Percentiles rank a stretch among this genome's conserved stretches.
Conservation (phyloP, 2,888 invertebrate genomes). For the Shargacucullia verbasci region DNA sequence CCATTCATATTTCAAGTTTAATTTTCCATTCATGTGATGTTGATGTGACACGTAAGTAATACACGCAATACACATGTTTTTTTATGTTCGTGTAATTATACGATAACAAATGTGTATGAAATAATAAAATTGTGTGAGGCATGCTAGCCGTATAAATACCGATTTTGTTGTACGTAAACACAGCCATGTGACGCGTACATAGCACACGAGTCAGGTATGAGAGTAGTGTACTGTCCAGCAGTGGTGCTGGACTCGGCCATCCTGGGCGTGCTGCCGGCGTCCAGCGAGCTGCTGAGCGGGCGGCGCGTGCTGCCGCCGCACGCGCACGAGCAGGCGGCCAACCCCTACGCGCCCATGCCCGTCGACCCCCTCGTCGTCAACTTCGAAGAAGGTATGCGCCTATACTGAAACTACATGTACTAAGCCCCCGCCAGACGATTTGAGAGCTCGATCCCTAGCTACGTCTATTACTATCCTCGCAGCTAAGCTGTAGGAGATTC, state of each 20-base stretch:
- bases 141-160: neutral
- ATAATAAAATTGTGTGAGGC: neutral
- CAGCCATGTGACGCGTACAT: too few relatives aligned
- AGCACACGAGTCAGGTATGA: too few relatives aligned
- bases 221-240: constrained; percentile 44
- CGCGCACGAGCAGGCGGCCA: constrained; percentile 67
- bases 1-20: constrained; percentile 11
- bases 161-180: too few relatives aligned
- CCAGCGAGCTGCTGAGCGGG: constrained; percentile 76
- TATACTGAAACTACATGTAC: constrained; percentile 90
- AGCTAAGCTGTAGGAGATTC: constrained; percentile 31
- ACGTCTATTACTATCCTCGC: constrained; percentile 3
- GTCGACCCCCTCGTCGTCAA: constrained; percentile 93
- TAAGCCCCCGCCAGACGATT: constrained; percentile 73
- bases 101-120: constrained; percentile 29
- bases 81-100: constrained; percentile 3
- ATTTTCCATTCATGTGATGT: constrained; percentile 19
- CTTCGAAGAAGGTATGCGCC: constrained; percentile 95
- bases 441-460: constrained; percentile 57
- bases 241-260: constrained; percentile 84
- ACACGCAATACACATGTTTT: constrained; percentile 11
- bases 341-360: constrained; percentile 82
- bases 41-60: constrained; percentile 8
- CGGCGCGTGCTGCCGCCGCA: constrained; percentile 76
- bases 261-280: constrained; percentile 80